Conservation (phyloP, 1,140 invertebrate genomes). For the Hyles euphorbiae region DNA sequence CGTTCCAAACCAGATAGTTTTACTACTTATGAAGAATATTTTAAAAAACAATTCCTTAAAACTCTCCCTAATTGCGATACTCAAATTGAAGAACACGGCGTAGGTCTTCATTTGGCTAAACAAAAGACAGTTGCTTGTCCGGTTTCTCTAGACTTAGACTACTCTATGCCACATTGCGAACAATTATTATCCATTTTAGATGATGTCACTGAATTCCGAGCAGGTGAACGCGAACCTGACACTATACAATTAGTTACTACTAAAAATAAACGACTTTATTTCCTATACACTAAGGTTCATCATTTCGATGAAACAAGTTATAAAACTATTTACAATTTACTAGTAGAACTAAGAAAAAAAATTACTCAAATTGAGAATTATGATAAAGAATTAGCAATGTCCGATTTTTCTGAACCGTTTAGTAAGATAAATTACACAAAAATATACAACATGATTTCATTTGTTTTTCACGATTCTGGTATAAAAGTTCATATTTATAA, state of each 20-base stretch:
- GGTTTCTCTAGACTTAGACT: constrained; percentile 27
- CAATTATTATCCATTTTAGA: constrained; percentile 26
- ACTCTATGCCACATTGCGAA: constrained; percentile 31
- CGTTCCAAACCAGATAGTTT: constrained; percentile 17
- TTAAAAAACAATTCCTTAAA: constrained; percentile 26
- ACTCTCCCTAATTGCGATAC: constrained; percentile 13
- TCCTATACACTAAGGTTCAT: constrained; percentile 32
- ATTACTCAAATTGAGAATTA: constrained; percentile 2
- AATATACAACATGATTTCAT: constrained; percentile 21
- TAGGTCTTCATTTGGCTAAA: constrained; percentile 22
- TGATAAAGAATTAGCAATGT: constrained; percentile 10
- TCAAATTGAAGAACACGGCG: constrained; percentile 19
- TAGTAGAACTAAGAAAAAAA: constrained; percentile 22
- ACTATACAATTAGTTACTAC: constrained; percentile 15
- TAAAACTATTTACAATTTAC: constrained; percentile 22
- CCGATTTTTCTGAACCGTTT: constrained; percentile 17
- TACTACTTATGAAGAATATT: constrained; percentile 7
- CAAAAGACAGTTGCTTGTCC: constrained; percentile 23
- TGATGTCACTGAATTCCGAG: constrained; percentile 16
- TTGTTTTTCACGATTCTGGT: constrained; percentile 16
- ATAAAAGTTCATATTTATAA: constrained; percentile 13
- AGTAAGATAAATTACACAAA: constrained; percentile 15
- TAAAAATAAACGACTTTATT: constrained; percentile 27
- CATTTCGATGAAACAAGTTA: constrained; percentile 30
- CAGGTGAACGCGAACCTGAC: constrained; percentile 23